Evolutionary conservation across 2,888 invertebrate genomes (phyloP).

Genomic region (Diaphora mendica): DNA sequence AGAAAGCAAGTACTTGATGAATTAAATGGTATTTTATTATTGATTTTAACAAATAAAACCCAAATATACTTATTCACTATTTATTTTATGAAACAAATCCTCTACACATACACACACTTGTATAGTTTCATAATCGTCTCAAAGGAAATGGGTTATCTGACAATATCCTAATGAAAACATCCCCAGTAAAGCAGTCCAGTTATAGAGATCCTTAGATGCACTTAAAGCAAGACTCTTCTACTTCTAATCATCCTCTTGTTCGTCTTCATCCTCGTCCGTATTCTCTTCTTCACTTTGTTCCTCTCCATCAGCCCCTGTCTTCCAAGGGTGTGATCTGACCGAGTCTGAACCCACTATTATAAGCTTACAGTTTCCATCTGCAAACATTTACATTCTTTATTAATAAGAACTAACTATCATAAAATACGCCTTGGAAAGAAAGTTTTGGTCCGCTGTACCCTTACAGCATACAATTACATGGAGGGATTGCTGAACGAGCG

Average conservation of each 20-base stretch:
- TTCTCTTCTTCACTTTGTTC: not conserved
- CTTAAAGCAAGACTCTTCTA: not conserved
- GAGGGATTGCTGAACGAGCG: no score
- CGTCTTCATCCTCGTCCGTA: not conserved
- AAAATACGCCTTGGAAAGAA: no score
- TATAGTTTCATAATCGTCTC: not conserved
- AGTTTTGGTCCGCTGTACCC: no score
- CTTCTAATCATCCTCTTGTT: not conserved
- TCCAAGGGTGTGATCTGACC: not conserved
- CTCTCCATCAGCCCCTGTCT: not conserved
- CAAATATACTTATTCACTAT: not conserved
- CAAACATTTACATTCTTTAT: not conserved
- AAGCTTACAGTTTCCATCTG: constrained; percentile 1
- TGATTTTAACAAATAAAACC: not conserved
- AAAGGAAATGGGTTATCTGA: not conserved
- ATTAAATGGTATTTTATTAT: not conserved
- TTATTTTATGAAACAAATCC: not conserved
- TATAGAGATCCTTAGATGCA: not conserved
- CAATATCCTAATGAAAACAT: no score
- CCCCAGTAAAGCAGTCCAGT: not conserved
- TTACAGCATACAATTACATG: no score
- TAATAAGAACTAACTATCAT: no score
- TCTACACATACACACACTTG: not conserved
- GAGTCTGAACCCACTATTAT: not conserved
- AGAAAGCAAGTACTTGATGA: not conserved